Percentiles rank a stretch among this genome's conserved stretches.
These are phyloP conservation scores for Dendropsophus ebraccatus DNA, from an alignment of 2,113 vertebrate species.

Conservation along the genomic window DNA sequence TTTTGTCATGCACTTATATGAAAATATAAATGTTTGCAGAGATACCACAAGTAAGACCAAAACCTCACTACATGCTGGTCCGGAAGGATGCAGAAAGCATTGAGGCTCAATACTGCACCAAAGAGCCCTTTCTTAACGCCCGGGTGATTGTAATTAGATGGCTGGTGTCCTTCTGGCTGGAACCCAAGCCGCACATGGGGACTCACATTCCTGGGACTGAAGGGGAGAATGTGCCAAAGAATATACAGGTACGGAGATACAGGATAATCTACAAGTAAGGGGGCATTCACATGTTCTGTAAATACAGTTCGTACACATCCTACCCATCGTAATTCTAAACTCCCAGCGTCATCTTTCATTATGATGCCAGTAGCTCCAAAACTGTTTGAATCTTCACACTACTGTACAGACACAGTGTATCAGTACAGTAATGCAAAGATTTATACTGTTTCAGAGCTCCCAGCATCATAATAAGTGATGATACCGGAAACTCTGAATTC, in stretches of 20 bases:
- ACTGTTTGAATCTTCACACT: too few species aligned
- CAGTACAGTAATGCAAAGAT: too few species aligned
- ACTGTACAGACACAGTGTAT: too few species aligned
- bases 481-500: too few species aligned
- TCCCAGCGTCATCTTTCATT: too few species aligned
- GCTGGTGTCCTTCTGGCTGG: slow-evolving; percentile 99
- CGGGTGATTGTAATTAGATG: slow-evolving; percentile 97
- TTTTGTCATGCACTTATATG: too few species aligned
- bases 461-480: too few species aligned
- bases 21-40: slow-evolving; percentile 71
- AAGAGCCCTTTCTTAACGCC: slow-evolving; percentile 96
- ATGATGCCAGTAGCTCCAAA: too few species aligned
- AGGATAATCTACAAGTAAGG: neutral
- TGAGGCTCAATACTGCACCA: slow-evolving; percentile 92
- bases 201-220: slow-evolving; percentile 94
- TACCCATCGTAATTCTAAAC: too few species aligned
- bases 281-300: too few species aligned
- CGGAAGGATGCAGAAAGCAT: slow-evolving; percentile 91
- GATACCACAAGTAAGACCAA: slow-evolving; percentile 92
- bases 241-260: slow-evolving; percentile 87
- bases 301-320: too few species aligned
- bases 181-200: slow-evolving; percentile 87
- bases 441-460: too few species aligned
- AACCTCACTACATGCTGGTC: slow-evolving; percentile 90
- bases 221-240: slow-evolving; percentile 96